Base-by-base conservation (phyloP, 2,113 vertebrate species). In the Drymodes brunneopygia region DNA sequence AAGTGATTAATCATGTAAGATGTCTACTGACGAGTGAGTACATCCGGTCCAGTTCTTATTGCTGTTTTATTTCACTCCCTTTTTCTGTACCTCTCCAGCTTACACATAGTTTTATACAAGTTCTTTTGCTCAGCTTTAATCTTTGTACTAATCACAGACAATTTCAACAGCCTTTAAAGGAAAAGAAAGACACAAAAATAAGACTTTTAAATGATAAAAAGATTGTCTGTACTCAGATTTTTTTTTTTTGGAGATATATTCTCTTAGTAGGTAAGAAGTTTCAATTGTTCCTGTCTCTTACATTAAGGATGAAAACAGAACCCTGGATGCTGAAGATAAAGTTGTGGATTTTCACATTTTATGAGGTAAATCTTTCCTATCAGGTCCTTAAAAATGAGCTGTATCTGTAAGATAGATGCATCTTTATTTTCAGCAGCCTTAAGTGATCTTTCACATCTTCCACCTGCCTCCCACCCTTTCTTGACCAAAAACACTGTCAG, bases 1-100 rank as follows among this genome's bases (percentile, higher is more conserved):
- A 94, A 97, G 95, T 40, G 95, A 95, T 97, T 95, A 96, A 97
- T 96, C 95, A 73, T 96, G 81, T 92, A 96, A 74, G 24, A 8
- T 92, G 75, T 92, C 77, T 91, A 94, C 83, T 81, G 93, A 93
- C 11, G 82, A 95, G 90, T 71, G 85, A 94, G 88, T 71, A 33
- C 50, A 54, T 96, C 95, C 57, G 88, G 94, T 81, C 53, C 57
- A 47, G 53, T 72, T 95, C 81, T 81, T 90, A 67, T 90, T 86
- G n/a, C 74, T 75, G 48, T 65, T 93, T 92, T 92, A 35, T 90
- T 57, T 87, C 61, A 42, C 57, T 92, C 28, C 14, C 7, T 69
- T 91, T 93, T 84, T 81, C 45, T 86, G 33, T 79, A 62, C 20
- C 36, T 73, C 53, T 58, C 14, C 66, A 23, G 13, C 28, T 71